Evolutionary conservation across 2,113 vertebrate species (phyloP).

Genomic region (Malurus cyaneus): DNA sequence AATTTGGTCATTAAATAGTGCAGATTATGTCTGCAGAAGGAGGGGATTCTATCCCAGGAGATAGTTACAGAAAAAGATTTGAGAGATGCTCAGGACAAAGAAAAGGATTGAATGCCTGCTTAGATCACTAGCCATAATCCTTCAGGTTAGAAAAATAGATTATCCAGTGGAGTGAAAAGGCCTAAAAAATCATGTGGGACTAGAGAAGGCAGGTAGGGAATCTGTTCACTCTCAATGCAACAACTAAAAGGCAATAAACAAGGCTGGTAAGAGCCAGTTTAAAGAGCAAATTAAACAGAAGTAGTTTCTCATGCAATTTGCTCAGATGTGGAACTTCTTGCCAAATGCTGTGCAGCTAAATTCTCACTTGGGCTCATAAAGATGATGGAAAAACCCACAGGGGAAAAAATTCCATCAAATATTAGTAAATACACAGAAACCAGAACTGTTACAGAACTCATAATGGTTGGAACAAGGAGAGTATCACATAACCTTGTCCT

Average conservation of each 20-base stretch:
- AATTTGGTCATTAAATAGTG: background rate
- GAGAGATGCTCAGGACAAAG: background rate
- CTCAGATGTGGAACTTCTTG: background rate
- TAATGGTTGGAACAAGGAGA: background rate
- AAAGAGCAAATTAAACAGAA: background rate
- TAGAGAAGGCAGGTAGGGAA: background rate
- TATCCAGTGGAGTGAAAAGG: background rate
- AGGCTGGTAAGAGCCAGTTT: background rate
- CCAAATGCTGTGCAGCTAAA: background rate
- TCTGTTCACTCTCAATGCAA: background rate
- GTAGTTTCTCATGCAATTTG: background rate
- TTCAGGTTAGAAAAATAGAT: background rate
- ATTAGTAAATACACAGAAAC: slow-evolving; percentile 11
- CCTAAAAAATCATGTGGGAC: background rate
- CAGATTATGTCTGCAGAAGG: background rate
- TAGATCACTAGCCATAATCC: background rate
- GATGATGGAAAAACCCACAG: background rate
- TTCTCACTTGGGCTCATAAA: background rate
- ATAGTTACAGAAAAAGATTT: background rate
- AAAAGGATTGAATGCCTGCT: background rate
- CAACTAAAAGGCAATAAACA: background rate
- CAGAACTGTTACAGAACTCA: background rate
- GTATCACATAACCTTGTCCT: background rate
- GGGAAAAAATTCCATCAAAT: background rate
- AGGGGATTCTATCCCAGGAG: background rate